Evolutionary conservation across 2,113 vertebrate genomes (phyloP).

Genomic region (Coracopsis vasa): DNA sequence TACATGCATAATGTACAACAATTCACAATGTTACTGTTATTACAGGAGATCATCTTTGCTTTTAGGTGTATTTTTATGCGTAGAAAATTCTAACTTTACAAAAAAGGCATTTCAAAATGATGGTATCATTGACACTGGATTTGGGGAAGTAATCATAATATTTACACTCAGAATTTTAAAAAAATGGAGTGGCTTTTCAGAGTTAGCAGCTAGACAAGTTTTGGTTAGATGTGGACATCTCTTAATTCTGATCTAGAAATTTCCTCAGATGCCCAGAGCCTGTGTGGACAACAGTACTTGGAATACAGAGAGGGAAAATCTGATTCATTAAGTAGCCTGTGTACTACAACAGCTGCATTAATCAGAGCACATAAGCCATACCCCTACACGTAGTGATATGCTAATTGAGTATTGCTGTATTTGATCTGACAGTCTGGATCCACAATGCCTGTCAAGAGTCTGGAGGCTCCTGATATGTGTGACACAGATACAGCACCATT

Average conservation of each 20-base stretch:
- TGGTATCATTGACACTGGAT: neutral
- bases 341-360: neutral
- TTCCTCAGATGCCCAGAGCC: neutral
- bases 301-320: neutral
- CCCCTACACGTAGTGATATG: accelerated
- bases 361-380: neutral
- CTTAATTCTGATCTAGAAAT: neutral
- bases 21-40: neutral
- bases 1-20: neutral
- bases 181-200: neutral
- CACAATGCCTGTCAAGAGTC: neutral
- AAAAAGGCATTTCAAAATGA: neutral
- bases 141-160: neutral
- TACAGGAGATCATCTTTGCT: neutral
- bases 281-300: neutral
- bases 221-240: neutral
- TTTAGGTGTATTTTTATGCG: neutral
- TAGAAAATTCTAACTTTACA: neutral
- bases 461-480: neutral
- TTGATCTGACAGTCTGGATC: neutral
- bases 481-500: accelerated
- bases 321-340: neutral
- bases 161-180: neutral
- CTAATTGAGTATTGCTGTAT: neutral
- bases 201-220: neutral